Conservation (phyloP, 2,888 invertebrate species). For the Eupithecia dodoneata region DNA sequence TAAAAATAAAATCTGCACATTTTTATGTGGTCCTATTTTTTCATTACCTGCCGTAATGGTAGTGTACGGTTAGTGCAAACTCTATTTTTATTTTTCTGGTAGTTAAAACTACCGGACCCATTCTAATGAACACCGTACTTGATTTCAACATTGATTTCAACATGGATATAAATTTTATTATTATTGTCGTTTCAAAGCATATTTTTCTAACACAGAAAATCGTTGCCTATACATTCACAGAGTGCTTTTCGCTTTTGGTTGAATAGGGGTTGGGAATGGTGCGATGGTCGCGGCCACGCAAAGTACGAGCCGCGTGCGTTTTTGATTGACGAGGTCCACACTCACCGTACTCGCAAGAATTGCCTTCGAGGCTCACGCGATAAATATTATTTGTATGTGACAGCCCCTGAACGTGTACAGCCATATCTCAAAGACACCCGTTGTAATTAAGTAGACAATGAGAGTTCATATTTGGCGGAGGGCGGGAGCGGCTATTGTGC, state of each 20-base stretch:
- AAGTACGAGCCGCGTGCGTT: slow-evolving; percentile 30
- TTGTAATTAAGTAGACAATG: slow-evolving; percentile 82
- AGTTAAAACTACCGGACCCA: neutral
- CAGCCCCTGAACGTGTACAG: slow-evolving; percentile 73
- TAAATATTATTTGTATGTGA: slow-evolving; percentile 79
- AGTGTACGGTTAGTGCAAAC: neutral
- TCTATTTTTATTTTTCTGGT: neutral
- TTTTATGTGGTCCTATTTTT: slow-evolving; percentile 18
- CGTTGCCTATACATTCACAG: slow-evolving; percentile 1
- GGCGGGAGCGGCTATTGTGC: slow-evolving; percentile 68
- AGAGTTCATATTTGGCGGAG: slow-evolving; percentile 76
- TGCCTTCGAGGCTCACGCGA: slow-evolving; percentile 57
- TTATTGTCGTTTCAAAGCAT: neutral
- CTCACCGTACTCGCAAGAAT: slow-evolving; percentile 56
- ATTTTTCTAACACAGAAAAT: neutral
- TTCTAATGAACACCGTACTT: neutral
- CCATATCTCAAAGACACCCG: slow-evolving; percentile 78
- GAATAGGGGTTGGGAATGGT: slow-evolving; percentile 3
- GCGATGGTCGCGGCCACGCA: slow-evolving; percentile 11
- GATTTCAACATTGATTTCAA: neutral
- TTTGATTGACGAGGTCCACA: slow-evolving; percentile 51
- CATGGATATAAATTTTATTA: neutral
- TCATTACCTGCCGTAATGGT: slow-evolving; percentile 17
- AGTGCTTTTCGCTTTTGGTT: slow-evolving; percentile 12
- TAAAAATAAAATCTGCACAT: slow-evolving; percentile 26